Percentiles rank a stretch among this genome's conserved stretches.
Conservation (phyloP, 2,113 vertebrate genomes). For the Brienomyrus brachyistius region DNA sequence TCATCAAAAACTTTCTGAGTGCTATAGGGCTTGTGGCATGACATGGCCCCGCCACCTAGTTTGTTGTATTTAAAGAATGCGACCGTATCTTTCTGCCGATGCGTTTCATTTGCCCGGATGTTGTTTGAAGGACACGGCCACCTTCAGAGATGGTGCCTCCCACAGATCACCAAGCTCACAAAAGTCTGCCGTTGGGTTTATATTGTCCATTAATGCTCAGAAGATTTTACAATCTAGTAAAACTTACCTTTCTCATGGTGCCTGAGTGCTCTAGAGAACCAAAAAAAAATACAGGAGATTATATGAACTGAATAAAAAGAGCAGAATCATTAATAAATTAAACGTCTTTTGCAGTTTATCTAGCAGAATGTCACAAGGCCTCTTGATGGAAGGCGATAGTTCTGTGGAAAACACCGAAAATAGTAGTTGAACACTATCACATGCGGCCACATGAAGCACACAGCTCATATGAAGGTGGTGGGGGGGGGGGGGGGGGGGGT, state of each 20-base stretch:
- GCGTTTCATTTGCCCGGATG: background rate
- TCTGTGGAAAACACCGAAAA: background rate
- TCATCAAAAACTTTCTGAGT: background rate
- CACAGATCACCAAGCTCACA: background rate
- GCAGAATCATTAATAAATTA: background rate
- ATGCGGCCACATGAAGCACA: background rate
- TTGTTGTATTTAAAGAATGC: background rate
- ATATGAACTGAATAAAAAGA: background rate
- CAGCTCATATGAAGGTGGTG: background rate
- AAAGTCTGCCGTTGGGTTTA: background rate
- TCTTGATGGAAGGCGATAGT: background rate
- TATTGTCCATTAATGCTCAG: background rate
- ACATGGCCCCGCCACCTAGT: background rate
- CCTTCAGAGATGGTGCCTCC: background rate
- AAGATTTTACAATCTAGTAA: background rate
- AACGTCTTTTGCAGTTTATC: background rate
- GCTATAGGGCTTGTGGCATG: background rate
- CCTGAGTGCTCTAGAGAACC: constrained; percentile 37
- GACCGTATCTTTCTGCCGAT: background rate
- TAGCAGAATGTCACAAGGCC: background rate
- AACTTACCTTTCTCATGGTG: constrained; percentile 45
- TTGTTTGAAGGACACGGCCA: background rate
- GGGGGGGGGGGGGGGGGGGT: background rate
- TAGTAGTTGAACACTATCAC: background rate
- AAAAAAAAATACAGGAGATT: constrained; percentile 28